Percentiles rank a stretch among this genome's conserved stretches.
These are phyloP conservation scores for Bufo bufo DNA, from an alignment of 2,113 vertebrate genomes.

Conservation along the genomic window DNA sequence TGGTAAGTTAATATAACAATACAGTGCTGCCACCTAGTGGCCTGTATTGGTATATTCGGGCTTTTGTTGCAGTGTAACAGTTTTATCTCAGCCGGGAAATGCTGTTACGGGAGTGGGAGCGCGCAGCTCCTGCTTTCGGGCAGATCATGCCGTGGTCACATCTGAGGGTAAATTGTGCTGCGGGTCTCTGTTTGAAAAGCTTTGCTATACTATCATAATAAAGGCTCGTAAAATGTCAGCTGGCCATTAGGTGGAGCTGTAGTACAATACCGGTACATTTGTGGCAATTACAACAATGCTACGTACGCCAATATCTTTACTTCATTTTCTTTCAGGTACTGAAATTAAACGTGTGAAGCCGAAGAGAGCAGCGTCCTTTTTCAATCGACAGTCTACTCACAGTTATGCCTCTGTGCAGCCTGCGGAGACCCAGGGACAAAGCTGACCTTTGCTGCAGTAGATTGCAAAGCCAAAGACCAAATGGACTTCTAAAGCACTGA, in stretches of 20 bases:
- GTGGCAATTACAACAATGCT: neutral
- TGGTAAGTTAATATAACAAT: too few species aligned
- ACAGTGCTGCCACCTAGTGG: too few species aligned
- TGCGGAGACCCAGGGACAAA: slow-evolving; percentile 79
- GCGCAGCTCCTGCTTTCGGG: too few species aligned
- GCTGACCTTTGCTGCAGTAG: slow-evolving; percentile 66
- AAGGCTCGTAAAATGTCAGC: neutral
- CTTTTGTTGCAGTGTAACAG: too few species aligned
- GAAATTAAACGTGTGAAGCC: slow-evolving; percentile 89
- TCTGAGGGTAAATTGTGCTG: too few species aligned
- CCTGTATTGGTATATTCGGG: too few species aligned
- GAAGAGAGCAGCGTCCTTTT: slow-evolving; percentile 87
- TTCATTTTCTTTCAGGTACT: slow-evolving; percentile 72
- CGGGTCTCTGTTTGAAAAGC: too few species aligned
- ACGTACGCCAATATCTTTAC: neutral
- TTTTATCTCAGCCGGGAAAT: too few species aligned
- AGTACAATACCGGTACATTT: neutral
- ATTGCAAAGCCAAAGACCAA: slow-evolving; percentile 37
- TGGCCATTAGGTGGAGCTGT: neutral
- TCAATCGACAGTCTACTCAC: slow-evolving; percentile 76
- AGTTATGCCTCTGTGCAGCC: slow-evolving; percentile 81
- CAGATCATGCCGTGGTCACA: too few species aligned
- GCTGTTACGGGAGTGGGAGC: too few species aligned
- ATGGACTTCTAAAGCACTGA: slow-evolving; percentile 22
- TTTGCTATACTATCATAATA: neutral